A percentile compares a stretch with the other conserved stretches of the same genome.
Conservation (phyloP, 2,113 vertebrate genomes). For the Uria aalge region DNA sequence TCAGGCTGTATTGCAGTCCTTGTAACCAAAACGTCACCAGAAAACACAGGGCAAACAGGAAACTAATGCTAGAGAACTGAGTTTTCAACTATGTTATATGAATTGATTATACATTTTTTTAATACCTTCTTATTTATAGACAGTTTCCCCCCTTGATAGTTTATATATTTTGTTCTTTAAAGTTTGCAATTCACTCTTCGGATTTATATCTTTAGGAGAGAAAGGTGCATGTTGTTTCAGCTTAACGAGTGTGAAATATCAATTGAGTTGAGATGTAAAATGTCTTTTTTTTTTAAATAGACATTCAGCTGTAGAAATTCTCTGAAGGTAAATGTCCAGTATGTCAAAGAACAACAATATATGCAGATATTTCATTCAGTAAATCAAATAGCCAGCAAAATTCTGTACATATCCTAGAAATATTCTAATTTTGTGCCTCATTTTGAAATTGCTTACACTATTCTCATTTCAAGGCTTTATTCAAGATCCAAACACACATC, state of each 20-base stretch:
- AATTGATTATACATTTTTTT: not conserved
- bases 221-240: not conserved
- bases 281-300: not conserved
- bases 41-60: not conserved
- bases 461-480: not conserved
- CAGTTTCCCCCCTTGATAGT: not conserved
- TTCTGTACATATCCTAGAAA: not conserved
- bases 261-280: not conserved
- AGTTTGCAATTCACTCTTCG: not conserved
- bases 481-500: not conserved
- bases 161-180: not conserved
- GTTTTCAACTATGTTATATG: not conserved
- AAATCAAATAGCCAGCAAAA: not conserved
- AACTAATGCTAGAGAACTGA: not conserved
- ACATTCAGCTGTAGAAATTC: not conserved
- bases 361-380: not conserved
- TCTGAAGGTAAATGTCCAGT: not conserved
- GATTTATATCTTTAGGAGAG: not conserved
- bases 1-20: not conserved
- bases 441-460: not conserved
- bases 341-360: not conserved
- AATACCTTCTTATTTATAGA: not conserved
- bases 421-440: not conserved
- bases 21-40: not conserved
- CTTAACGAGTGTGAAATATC: not conserved